These are phyloP conservation scores for Neolamprologus devosi DNA, from an alignment of 2,113 vertebrate species.

Conservation along the genomic window DNA sequence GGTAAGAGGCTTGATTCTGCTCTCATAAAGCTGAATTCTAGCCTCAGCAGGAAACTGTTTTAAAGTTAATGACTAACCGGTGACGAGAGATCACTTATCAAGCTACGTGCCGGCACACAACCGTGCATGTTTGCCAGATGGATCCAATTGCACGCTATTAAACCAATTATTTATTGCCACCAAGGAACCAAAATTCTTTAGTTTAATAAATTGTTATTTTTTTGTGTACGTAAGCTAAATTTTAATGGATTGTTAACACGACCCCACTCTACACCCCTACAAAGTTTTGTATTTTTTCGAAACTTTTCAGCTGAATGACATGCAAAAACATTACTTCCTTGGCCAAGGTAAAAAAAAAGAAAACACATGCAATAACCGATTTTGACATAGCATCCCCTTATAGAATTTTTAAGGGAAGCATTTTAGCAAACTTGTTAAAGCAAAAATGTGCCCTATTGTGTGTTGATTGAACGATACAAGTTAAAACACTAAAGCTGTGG, in stretches of 20 bases:
- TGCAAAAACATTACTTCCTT: not conserved
- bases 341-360: not conserved
- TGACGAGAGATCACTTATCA: not conserved
- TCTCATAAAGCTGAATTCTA: not conserved
- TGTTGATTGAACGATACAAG: not conserved
- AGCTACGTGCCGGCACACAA: not conserved
- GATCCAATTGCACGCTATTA: not conserved
- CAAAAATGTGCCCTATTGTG: not conserved
- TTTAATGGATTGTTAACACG: not conserved
- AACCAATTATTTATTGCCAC: not conserved
- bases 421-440: not conserved
- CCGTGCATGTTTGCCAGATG: not conserved
- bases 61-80: not conserved
- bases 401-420: not conserved
- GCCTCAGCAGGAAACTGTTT: not conserved
- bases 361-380: fast-evolving
- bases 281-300: fast-evolving
- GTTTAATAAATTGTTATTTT: not conserved
- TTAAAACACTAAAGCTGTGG: not conserved
- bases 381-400: not conserved
- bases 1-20: slow-evolving; percentile 61
- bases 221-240: not conserved
- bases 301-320: not conserved
- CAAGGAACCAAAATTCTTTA: not conserved
- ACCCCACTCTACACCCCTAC: not conserved